Conservation (phyloP, 2,113 vertebrate genomes). For the Corydoras maculifer region DNA sequence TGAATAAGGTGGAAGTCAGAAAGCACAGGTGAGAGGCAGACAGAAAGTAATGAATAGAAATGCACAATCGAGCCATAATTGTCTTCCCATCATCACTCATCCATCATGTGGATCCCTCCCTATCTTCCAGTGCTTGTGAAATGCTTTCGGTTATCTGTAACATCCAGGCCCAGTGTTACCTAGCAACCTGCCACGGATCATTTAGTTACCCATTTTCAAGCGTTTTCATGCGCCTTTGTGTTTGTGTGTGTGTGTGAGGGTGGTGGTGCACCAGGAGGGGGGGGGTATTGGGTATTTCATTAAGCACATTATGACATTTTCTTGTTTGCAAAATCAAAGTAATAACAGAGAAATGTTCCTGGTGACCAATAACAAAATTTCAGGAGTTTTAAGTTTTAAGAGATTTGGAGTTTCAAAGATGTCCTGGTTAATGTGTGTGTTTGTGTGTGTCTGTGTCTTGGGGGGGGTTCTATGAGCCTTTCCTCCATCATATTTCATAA, state of each 20-base stretch:
- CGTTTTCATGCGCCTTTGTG: constrained; percentile 35
- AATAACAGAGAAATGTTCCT: too few relatives aligned
- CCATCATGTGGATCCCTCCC: constrained; percentile 16
- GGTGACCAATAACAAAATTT: too few relatives aligned
- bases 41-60: constrained; percentile 26
- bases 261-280: neutral
- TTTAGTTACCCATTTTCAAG: constrained; percentile 54
- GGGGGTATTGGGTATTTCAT: too few relatives aligned
- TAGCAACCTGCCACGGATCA: constrained; percentile 68
- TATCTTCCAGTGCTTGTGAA: constrained; percentile 50
- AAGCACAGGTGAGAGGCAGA: constrained; percentile 15
- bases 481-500: too few relatives aligned
- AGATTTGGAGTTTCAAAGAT: too few relatives aligned
- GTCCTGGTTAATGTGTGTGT: neutral
- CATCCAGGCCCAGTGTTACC: constrained; percentile 66
- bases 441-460: neutral
- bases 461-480: neutral
- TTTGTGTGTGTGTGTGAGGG: constrained; percentile 8
- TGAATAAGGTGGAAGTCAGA: constrained; percentile 14
- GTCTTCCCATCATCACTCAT: constrained; percentile 4
- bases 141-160: constrained; percentile 62
- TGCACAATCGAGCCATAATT: constrained; percentile 21
- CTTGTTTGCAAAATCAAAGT: too few relatives aligned
- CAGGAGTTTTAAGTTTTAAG: too few relatives aligned
- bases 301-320: too few relatives aligned